These are phyloP conservation scores for Procavia capensis DNA, from an alignment of 2,113 vertebrate genomes.

Conservation along the genomic window DNA sequence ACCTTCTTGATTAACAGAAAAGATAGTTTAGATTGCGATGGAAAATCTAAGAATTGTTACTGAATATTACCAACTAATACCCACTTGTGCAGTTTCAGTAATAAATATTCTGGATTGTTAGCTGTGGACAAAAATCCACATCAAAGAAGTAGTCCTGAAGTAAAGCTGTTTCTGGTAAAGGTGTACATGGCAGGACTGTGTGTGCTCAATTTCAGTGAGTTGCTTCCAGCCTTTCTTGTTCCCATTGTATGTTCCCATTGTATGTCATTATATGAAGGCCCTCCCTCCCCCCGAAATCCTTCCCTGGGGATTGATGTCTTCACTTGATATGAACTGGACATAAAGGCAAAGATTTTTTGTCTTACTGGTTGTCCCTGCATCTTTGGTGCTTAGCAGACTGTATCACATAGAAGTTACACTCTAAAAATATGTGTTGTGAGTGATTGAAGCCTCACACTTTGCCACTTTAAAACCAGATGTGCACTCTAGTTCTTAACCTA, in stretches of 20 bases:
- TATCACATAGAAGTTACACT: neutral
- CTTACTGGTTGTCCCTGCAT: neutral
- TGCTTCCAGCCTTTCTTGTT: neutral
- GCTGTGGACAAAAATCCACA: conserved; percentile 10
- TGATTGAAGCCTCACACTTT: neutral
- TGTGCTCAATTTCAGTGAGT: neutral
- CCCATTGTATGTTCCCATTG: too few relatives aligned
- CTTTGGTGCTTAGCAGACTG: neutral
- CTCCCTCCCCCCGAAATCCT: neutral
- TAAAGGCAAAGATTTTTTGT: neutral
- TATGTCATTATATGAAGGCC: neutral
- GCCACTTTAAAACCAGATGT: neutral
- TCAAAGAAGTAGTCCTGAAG: neutral
- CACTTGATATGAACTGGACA: neutral
- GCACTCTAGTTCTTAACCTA: neutral
- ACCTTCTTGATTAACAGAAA: neutral
- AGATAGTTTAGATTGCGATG: neutral
- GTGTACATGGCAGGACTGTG: neutral
- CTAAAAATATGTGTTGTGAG: neutral
- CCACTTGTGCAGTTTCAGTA: neutral
- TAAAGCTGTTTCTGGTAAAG: neutral
- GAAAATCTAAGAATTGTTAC: neutral
- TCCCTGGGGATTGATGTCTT: neutral
- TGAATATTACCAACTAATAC: neutral
- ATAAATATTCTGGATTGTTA: neutral